Percentiles rank a stretch among this genome's conserved stretches.
phyloP scores from a whole-genome alignment of 2,888 invertebrate genomes.

The Brachyptera putata region DNA sequence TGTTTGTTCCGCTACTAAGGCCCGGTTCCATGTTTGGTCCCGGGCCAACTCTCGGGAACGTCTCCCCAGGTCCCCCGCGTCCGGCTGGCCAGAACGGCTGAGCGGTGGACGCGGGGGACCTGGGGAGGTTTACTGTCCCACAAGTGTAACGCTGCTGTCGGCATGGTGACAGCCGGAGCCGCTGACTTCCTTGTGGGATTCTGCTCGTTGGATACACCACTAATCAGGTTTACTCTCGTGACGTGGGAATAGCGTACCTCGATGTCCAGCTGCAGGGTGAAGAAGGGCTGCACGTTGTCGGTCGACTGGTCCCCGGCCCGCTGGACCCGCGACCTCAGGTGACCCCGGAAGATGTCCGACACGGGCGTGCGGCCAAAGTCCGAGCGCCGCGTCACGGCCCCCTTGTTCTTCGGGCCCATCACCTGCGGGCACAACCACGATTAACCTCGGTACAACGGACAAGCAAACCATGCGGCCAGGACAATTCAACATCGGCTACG shows the following conservation, averaged over 20 bases:
- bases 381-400: slow-evolving; percentile 81
- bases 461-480: no score
- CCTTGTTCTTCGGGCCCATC: slow-evolving; percentile 84
- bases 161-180: background rate
- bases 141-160: background rate
- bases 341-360: slow-evolving; percentile 90
- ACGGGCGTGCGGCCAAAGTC: slow-evolving; percentile 80
- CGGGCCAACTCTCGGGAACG: background rate
- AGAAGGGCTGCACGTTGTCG: slow-evolving; percentile 92
- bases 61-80: background rate
- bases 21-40: background rate
- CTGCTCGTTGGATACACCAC: no score
- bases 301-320: slow-evolving; percentile 72
- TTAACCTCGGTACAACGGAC: no score
- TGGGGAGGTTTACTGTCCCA: background rate
- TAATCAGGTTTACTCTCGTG: no score
- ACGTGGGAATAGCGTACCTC: no score
- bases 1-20: background rate
- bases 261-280: slow-evolving; percentile 90
- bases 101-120: background rate
- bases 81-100: background rate
- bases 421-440: slow-evolving; percentile 49
- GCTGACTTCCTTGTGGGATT: background rate
- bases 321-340: slow-evolving; percentile 77
- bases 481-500: no score